Evolutionary conservation across 2,888 invertebrate genomes (phyloP), one percentile per base, ranked within the genome.

Genomic region (Xylota segnis): DNA sequence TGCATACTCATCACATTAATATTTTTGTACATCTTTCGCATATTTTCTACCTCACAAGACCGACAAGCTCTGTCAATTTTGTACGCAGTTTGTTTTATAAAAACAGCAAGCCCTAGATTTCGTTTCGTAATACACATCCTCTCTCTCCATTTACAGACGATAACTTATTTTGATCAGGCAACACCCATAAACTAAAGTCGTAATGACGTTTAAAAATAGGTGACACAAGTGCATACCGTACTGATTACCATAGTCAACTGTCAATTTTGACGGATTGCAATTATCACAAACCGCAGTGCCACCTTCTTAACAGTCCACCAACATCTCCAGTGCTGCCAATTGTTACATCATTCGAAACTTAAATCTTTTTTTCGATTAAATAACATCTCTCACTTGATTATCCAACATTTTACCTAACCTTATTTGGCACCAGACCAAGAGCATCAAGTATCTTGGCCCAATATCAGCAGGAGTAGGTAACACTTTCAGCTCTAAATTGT

Each of bases 271-370:
- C 14, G 6, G 6, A 43, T 14, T 43, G 2, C 14, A 5, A 6
- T 5, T 14, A 43, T 43, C 56, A 10, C 16, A 54, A 32, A n/a
- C 29, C 7, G 32, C 9, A 16, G 32, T 10, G 10, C 6, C 18
- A 43, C 27, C n/a, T 14, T 29, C 5, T 45, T 29, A 63, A 32
- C 16, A 52, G 7, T 14, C 18, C 23, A 3, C 34, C 23, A 14
- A 32, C 12, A 10, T 2, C 47, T 10, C 18, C 14, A 18, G 34
- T 14, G 34, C 50, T 50, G 59, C 32, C 68, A 66, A 74, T 2
- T 34, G 23, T 83, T 83, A 79, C 83, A 68, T 79, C 79, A 83
- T 56, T 63, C 52, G 56, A 56, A 76, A 68, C 23, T 68, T 40
- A 14, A 70, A 34, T 50, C n/a, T 23, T 23, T 23, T 70, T 23